Conservation (phyloP, 1,140 invertebrate genomes). For the Drosophila takahashii region DNA sequence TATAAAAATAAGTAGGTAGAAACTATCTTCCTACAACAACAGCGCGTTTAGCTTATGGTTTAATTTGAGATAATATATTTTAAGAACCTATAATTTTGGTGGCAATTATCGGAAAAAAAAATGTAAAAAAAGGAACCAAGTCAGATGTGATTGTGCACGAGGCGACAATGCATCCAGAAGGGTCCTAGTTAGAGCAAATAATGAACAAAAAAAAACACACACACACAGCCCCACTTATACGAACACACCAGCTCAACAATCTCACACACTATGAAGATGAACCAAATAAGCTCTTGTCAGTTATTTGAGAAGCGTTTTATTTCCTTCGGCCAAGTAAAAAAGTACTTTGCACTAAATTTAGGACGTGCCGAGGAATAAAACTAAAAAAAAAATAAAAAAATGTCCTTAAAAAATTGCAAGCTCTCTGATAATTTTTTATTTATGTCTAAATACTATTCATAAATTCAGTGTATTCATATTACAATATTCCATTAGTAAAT, state of each 20-base stretch:
- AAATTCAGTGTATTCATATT: constrained; percentile 6
- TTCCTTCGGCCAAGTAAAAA: constrained; percentile 7
- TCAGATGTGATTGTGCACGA: constrained; percentile 33
- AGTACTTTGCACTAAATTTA: constrained; percentile 2
- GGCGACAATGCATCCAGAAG: constrained; percentile 41
- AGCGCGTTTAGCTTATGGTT: too few species aligned
- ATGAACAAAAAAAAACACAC: constrained; percentile 11
- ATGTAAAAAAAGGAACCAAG: neutral
- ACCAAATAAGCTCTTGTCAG: constrained; percentile 27
- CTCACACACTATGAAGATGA: neutral
- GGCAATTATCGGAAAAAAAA: neutral
- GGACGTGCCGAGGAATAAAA: constrained; percentile 4
- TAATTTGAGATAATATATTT: neutral
- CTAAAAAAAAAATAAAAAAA: neutral
- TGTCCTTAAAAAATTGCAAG: neutral
- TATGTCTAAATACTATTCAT: neutral
- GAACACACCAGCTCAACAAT: neutral
- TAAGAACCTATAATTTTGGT: neutral
- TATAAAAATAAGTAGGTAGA: too few species aligned
- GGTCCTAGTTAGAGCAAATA: constrained; percentile 23
- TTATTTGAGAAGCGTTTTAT: constrained; percentile 32
- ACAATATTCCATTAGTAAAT: constrained; percentile 37
- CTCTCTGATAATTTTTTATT: neutral
- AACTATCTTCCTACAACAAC: too few species aligned
- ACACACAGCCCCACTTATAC: neutral